Evolutionary conservation across 2,888 invertebrate genomes (phyloP).

Genomic region (Cosmopolites sordidus): DNA sequence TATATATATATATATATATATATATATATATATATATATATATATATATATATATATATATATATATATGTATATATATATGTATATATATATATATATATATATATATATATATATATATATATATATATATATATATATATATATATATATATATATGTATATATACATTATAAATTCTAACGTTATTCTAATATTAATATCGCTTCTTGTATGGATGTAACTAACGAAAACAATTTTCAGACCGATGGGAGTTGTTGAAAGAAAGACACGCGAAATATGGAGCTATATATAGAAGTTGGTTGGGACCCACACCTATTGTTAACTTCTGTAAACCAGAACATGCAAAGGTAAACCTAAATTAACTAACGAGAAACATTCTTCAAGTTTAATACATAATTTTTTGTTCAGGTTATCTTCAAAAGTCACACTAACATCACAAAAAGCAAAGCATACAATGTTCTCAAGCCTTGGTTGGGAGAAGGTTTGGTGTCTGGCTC

Average conservation of each 20-base stretch:
- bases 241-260: slow-evolving; percentile 6
- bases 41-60: too few relatives aligned
- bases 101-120: too few relatives aligned
- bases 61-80: too few relatives aligned
- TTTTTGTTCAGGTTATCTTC: slow-evolving; percentile 10
- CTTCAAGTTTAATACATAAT: not conserved
- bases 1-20: too few relatives aligned
- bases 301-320: slow-evolving; percentile 8
- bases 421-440: slow-evolving; percentile 8
- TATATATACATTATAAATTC: too few relatives aligned
- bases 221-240: not conserved
- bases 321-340: slow-evolving; percentile 20
- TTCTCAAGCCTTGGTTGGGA: slow-evolving; percentile 13
- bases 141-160: too few relatives aligned
- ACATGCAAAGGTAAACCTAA: slow-evolving; percentile 12
- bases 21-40: too few relatives aligned
- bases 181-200: too few relatives aligned
- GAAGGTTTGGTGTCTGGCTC: slow-evolving; percentile 19
- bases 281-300: slow-evolving; percentile 14
- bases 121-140: too few relatives aligned
- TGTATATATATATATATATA: too few relatives aligned
- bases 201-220: too few relatives aligned
- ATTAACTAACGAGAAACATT: not conserved
- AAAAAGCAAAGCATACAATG: slow-evolving; percentile 12
- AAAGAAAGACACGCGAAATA: slow-evolving; percentile 3